Evolutionary conservation across 2,888 invertebrate species (phyloP).

Genomic region (Marasmarcha lunaedactyla): DNA sequence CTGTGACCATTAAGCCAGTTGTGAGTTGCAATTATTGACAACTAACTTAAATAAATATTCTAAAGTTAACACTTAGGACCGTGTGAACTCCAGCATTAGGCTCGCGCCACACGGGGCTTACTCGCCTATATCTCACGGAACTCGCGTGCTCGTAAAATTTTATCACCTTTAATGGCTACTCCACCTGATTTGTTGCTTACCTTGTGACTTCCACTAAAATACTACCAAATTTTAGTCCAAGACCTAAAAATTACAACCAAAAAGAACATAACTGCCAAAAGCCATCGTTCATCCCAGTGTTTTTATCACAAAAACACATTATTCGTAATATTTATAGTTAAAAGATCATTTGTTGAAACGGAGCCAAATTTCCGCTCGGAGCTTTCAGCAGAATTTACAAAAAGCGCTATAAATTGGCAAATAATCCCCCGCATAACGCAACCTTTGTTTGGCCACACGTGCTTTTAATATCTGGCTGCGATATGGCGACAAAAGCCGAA

Average conservation of each 20-base stretch:
- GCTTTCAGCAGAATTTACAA: constrained; percentile 64
- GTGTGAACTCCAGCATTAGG: constrained; percentile 18
- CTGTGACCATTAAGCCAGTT: too few species aligned
- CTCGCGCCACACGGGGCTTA: constrained; percentile 23
- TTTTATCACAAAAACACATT: constrained; percentile 42
- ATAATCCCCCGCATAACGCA: constrained; percentile 70
- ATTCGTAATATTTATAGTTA: constrained; percentile 57
- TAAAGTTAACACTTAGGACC: too few species aligned
- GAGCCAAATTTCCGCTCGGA: constrained; percentile 67
- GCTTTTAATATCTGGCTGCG: constrained; percentile 62
- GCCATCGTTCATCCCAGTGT: constrained; percentile 31
- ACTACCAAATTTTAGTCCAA: too few species aligned
- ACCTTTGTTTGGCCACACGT: constrained; percentile 71
- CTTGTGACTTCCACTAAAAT: background rate
- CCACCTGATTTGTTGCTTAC: constrained; percentile 41
- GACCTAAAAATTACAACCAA: background rate
- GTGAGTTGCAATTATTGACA: too few species aligned
- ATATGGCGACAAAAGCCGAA: constrained; percentile 50
- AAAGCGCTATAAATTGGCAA: constrained; percentile 70
- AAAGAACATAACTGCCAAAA: constrained; percentile 26
- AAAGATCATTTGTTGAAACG: constrained; percentile 67
- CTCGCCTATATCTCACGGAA: constrained; percentile 28
- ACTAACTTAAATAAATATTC: too few species aligned
- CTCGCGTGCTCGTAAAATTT: constrained; percentile 54
- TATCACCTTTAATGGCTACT: constrained; percentile 52